These are phyloP conservation scores for Gymnocypris eckloni DNA, from an alignment of 2,797 vertebrate species.

Conservation along the genomic window DNA sequence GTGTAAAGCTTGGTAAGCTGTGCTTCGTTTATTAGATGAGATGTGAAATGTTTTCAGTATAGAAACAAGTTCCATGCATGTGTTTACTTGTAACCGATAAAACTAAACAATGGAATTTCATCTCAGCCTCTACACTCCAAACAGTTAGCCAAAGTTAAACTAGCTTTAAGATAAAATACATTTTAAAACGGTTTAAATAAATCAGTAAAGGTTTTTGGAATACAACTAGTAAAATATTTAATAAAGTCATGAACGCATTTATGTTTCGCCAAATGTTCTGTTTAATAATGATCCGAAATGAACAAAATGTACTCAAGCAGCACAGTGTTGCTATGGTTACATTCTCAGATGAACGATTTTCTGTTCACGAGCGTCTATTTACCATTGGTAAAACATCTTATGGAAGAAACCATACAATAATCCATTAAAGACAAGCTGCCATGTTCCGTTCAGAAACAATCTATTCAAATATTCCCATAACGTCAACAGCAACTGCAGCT, in stretches of 20 bases:
- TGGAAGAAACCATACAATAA: neutral
- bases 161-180: neutral
- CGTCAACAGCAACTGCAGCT: neutral
- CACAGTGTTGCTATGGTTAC: constrained; percentile 24
- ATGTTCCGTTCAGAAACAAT: neutral
- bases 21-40: neutral
- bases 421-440: neutral
- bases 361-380: neutral
- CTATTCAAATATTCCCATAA: constrained; percentile 12
- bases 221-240: neutral
- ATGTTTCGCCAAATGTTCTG: neutral
- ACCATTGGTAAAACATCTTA: neutral
- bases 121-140: neutral
- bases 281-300: neutral
- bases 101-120: neutral
- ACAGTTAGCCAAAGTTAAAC: neutral
- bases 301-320: constrained; percentile 11
- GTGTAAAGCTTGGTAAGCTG: neutral
- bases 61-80: constrained; percentile 14
- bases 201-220: neutral
- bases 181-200: neutral
- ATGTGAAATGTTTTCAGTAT: neutral
- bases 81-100: neutral
- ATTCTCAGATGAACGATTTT: neutral
- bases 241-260: neutral